Percentiles rank a stretch among this genome's conserved stretches.
Conservation (phyloP, 2,797 vertebrate species). For the Sphaeramia orbicularis region DNA sequence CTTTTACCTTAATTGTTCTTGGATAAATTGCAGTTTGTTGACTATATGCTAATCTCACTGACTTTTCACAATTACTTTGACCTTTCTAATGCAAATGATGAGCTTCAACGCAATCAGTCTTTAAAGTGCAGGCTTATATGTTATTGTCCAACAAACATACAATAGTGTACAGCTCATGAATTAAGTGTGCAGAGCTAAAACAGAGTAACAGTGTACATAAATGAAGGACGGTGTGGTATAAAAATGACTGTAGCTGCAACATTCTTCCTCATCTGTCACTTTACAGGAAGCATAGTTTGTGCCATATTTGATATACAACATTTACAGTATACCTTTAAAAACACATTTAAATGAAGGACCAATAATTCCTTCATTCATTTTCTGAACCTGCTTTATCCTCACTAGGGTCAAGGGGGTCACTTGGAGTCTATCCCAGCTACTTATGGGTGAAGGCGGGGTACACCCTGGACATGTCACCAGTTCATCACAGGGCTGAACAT, state of each 20-base stretch:
- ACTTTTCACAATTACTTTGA: constrained; percentile 43
- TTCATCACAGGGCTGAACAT: too few relatives aligned
- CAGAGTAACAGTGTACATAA: background rate
- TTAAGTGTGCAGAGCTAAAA: background rate
- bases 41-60: constrained; percentile 34
- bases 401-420: too few relatives aligned
- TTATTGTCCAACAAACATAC: constrained; percentile 7
- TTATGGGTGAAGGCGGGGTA: too few relatives aligned
- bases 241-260: background rate
- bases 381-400: too few relatives aligned
- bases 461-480: too few relatives aligned
- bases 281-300: background rate
- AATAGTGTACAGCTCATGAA: background rate
- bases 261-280: background rate
- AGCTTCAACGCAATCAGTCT: constrained; percentile 34
- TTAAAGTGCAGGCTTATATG: constrained; percentile 32
- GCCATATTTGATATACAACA: constrained; percentile 1
- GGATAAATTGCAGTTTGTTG: background rate
- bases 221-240: background rate
- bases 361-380: too few relatives aligned
- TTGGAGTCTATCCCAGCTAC: too few relatives aligned
- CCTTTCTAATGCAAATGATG: constrained; percentile 52
- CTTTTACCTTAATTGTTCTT: background rate
- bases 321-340: constrained; percentile 8
- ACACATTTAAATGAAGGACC: constrained; percentile 26